Percentiles rank a stretch among this genome's conserved stretches.
Evolutionary conservation across 2,113 vertebrate species (phyloP).

Genomic region (Sitta europaea): DNA sequence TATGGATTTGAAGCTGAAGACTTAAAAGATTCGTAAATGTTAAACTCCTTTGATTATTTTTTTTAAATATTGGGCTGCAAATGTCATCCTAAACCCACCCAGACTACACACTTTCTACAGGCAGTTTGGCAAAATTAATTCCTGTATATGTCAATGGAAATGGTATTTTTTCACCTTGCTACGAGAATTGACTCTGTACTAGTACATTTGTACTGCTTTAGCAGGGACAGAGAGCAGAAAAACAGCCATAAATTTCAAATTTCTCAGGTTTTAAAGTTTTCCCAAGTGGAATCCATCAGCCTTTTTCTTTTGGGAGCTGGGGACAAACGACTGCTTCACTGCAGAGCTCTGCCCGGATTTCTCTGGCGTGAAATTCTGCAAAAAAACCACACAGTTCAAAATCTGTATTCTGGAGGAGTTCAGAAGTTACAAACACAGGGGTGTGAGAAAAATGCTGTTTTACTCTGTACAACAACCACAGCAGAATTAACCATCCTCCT

Average conservation of each 20-base stretch:
- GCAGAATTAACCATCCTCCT: neutral
- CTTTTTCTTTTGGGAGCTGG: neutral
- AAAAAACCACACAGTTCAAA: neutral
- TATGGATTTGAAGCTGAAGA: neutral
- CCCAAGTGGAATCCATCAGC: neutral
- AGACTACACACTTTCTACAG: neutral
- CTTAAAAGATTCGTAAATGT: neutral
- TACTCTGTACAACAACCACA: rapidly evolving
- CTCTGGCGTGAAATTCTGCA: neutral
- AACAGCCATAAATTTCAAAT: neutral
- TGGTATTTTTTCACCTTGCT: neutral
- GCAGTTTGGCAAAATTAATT: neutral
- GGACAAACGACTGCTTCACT: neutral
- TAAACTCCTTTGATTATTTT: neutral
- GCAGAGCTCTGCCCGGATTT: neutral
- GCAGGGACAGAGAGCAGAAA: neutral
- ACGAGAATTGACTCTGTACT: neutral
- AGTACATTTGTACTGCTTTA: neutral
- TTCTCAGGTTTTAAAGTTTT: neutral
- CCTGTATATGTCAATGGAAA: neutral
- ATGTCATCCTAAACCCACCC: neutral
- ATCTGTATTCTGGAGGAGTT: neutral
- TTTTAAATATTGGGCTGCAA: neutral
- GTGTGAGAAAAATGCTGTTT: neutral
- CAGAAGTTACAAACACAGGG: neutral